These are phyloP conservation scores for Columba livia DNA, from an alignment of 2,113 vertebrate genomes.

Conservation along the genomic window DNA sequence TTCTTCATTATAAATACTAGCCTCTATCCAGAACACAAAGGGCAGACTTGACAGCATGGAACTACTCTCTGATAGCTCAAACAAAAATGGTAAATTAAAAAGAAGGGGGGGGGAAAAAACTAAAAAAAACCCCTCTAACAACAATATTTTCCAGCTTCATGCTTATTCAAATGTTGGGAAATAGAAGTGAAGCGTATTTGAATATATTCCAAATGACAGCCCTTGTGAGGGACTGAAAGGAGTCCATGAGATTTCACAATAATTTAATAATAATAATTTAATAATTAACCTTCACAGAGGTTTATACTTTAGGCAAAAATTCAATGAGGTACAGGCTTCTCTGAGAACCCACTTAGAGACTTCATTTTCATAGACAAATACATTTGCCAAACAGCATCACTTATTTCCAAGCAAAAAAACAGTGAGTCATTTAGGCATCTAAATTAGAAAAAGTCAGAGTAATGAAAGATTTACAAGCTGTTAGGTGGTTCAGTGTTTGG, in stretches of 20 bases:
- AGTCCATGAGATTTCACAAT: neutral
- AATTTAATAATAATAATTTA: neutral
- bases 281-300: neutral
- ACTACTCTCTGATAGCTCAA: neutral
- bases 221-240: neutral
- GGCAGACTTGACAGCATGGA: neutral
- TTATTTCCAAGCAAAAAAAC: neutral
- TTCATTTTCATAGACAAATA: neutral
- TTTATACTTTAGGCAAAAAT: neutral
- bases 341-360: neutral
- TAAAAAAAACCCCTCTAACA: rapidly evolving
- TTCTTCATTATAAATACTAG: neutral
- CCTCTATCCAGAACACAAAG: neutral
- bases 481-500: neutral
- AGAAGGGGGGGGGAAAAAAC: rapidly evolving
- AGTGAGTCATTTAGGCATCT: neutral
- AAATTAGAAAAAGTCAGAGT: neutral
- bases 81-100: neutral
- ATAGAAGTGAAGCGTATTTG: neutral
- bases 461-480: neutral
- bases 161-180: neutral
- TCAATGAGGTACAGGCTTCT: neutral
- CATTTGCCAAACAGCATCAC: neutral
- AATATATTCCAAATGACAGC: neutral
- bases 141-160: neutral